These are phyloP conservation scores for Pristionchus entomophagus DNA, from an alignment of 2,888 invertebrate species.

Conservation along the genomic window DNA sequence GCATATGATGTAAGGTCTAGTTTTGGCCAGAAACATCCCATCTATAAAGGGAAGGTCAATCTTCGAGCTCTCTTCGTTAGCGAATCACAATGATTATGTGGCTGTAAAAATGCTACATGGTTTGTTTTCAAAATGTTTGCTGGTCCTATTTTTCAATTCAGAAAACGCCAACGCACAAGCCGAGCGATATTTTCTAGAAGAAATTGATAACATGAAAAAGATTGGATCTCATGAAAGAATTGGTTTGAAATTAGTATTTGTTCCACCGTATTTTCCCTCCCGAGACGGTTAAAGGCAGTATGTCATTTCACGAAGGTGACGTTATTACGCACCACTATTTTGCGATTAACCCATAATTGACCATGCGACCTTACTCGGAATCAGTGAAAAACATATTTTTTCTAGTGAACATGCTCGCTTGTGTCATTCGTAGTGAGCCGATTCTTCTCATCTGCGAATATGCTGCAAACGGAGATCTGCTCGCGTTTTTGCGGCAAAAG, in stretches of 20 bases:
- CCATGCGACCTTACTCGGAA: background rate
- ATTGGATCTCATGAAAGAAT: background rate
- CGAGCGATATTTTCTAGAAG: background rate
- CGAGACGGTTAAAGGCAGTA: too few species aligned
- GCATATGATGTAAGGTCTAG: background rate
- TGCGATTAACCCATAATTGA: too few species aligned
- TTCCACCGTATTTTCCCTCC: too few species aligned
- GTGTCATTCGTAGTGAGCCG: background rate
- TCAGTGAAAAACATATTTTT: background rate
- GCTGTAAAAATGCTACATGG: background rate
- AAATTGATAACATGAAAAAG: background rate
- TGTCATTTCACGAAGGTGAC: too few species aligned
- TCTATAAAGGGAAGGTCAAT: background rate
- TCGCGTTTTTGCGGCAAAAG: background rate
- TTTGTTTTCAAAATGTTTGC: background rate
- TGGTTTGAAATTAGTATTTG: background rate
- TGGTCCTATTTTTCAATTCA: background rate
- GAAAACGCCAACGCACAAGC: background rate
- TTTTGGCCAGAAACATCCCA: background rate
- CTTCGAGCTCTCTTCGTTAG: background rate
- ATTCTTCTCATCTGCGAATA: background rate
- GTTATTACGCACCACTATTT: too few species aligned
- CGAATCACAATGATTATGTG: background rate
- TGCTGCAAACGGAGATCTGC: background rate
- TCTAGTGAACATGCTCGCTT: slow-evolving; percentile 11